Conservation (phyloP, 1,140 invertebrate species). For the Drosophila seguyi region DNA sequence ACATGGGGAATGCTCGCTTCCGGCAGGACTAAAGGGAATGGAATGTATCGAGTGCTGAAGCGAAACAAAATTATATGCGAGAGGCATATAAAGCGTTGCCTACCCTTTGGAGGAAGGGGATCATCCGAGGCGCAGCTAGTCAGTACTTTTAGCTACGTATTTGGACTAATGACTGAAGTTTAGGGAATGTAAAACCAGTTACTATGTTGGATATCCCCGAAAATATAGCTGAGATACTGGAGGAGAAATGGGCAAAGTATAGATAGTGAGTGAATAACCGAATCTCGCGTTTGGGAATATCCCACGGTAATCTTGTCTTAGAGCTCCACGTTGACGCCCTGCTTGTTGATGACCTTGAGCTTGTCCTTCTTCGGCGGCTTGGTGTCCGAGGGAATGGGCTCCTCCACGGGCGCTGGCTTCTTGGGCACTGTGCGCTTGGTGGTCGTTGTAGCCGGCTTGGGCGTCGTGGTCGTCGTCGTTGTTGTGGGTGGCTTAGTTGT, state of each 20-base stretch:
- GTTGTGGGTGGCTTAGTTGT: slow-evolving; percentile 31
- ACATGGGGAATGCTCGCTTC: slow-evolving; percentile 39
- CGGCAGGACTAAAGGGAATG: slow-evolving; percentile 9
- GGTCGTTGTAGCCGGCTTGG: slow-evolving; percentile 62
- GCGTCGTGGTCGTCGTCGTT: slow-evolving; percentile 49
- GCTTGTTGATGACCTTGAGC: slow-evolving; percentile 87
- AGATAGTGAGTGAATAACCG: slow-evolving; percentile 18
- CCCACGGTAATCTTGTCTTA: slow-evolving; percentile 48
- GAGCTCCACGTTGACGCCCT: slow-evolving; percentile 84
- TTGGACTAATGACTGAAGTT: slow-evolving; percentile 40
- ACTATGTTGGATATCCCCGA: slow-evolving; percentile 8
- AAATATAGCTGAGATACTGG: slow-evolving; percentile 28
- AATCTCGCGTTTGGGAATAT: slow-evolving; percentile 39
- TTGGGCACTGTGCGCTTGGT: slow-evolving; percentile 68
- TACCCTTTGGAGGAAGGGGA: slow-evolving; percentile 6
- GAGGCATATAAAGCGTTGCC: slow-evolving; percentile 68
- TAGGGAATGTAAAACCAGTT: slow-evolving; percentile 20
- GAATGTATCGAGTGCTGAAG: slow-evolving; percentile 36
- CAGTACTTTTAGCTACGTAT: slow-evolving; percentile 47
- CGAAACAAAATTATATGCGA: slow-evolving; percentile 68
- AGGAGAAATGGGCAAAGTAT: slow-evolving; percentile 2
- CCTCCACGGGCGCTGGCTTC: slow-evolving; percentile 86
- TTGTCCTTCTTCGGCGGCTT: slow-evolving; percentile 86
- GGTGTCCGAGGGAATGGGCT: slow-evolving; percentile 86
- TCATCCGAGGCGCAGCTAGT: slow-evolving; percentile 36